Evolutionary conservation across 2,797 vertebrate species (phyloP), one percentile per base, ranked within the genome.

Genomic region (Cichlasoma orientale): DNA sequence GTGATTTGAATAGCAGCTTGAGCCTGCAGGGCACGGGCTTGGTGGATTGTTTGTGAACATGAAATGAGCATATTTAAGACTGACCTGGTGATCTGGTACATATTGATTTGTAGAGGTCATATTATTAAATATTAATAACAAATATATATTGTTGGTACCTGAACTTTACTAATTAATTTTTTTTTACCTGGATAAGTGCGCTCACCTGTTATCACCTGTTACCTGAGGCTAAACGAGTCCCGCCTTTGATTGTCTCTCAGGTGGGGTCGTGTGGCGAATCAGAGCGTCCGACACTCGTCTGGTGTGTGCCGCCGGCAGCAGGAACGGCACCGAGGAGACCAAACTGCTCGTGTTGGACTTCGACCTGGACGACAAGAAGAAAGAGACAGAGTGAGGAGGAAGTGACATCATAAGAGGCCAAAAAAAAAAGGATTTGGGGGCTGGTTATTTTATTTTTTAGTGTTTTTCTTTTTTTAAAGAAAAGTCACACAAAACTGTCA

Each of bases 271-370:
- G 74, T 99, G 97, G 97, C 91, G 97, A 85, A 98, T 99, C 95
- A 89, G 97, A 93, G 97, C 97, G 81, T 98, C 97, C 7, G 97
- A 97, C 94, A 99, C 97, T 74, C 97, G 97, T 91, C 96, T 99
- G 80, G 97, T 99, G 53, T 98, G 97, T 12, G 97, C 97, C 0
- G 97, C 97, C 0, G 97, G 97, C 90, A 99, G 97, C 95, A 94
- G 97, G 85, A 98, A 98, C 1, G 97, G 97, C 80, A 97, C 97
- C 36, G 97, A 99, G 91, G 97, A 98, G 57, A 99, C 97, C 94
- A 99, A 99, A 92, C 97, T 99, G 93, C 95, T 99, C 91, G 97
- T 99, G 87, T 94, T 99, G 94, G 97, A 98, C 96, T 98, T 99
- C 71, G 97, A 98, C 83, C 95, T 97, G 90, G 97, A 97, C 87